phyloP scores from a whole-genome alignment of 1,140 invertebrate genomes.

The Nasonia giraulti region DNA sequence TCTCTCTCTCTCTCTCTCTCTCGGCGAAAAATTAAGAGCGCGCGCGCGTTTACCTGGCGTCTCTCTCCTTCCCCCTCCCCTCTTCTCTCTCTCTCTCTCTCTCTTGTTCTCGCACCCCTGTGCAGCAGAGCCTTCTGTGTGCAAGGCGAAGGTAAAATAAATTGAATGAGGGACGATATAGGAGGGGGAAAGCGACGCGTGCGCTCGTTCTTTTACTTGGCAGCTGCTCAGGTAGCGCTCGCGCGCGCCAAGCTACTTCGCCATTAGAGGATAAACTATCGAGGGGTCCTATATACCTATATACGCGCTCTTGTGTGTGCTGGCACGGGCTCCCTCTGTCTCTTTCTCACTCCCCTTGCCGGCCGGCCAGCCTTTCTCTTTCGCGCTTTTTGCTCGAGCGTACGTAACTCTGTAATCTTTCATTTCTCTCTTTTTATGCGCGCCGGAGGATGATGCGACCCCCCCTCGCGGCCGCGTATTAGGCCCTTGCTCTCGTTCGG shows the following conservation, averaged over 20 bases:
- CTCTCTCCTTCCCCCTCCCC: conserved; percentile 19
- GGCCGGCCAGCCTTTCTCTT: background rate
- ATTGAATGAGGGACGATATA: conserved; percentile 65
- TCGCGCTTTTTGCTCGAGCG: background rate
- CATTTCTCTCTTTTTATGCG: conserved; percentile 39
- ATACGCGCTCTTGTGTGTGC: background rate
- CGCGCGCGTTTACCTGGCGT: conserved; percentile 66
- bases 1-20: too few species aligned
- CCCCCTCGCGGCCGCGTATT: background rate
- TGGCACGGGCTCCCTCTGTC: conserved; percentile 39
- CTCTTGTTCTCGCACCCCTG: conserved; percentile 53
- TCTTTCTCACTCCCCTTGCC: conserved; percentile 41
- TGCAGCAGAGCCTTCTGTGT: conserved; percentile 39
- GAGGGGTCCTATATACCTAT: conserved; percentile 55
- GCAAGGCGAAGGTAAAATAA: conserved; percentile 66
- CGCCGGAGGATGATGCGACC: background rate
- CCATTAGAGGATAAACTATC: conserved; percentile 66
- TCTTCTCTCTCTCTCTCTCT: conserved; percentile 34
- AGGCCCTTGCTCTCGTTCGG: conserved; percentile 7
- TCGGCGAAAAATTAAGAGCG: conserved; percentile 52
- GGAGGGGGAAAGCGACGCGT: conserved; percentile 61
- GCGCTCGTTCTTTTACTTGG: conserved; percentile 53
- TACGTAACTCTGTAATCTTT: conserved; percentile 47
- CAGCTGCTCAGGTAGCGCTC: conserved; percentile 71
- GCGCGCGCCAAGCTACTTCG: conserved; percentile 68